Conservation (phyloP, 2,113 vertebrate genomes). For the Podiceps cristatus region DNA sequence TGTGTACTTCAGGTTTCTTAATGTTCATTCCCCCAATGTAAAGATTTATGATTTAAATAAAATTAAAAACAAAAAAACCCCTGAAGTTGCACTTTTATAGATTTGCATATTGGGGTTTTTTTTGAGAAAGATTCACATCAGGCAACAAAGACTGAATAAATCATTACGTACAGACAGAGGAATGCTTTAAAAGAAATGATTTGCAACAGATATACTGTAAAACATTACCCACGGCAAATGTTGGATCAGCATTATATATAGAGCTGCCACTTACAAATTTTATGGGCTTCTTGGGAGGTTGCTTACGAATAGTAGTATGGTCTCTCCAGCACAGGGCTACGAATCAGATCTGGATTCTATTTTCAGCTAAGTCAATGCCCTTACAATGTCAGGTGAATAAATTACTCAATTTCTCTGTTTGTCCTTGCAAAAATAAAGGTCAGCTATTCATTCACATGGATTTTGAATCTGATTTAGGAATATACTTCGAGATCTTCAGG, state of each 20-base stretch:
- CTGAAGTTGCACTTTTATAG: constrained; percentile 31
- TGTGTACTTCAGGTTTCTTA: constrained; percentile 15
- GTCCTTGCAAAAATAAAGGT: constrained; percentile 44
- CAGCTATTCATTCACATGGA: neutral
- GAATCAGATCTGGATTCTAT: constrained; percentile 26
- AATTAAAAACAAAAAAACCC: neutral
- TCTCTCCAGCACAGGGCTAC: neutral
- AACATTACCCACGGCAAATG: constrained; percentile 53
- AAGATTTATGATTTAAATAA: constrained; percentile 53
- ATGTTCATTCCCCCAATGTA: neutral
- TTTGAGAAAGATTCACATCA: neutral
- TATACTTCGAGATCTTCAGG: neutral
- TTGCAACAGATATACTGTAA: constrained; percentile 63
- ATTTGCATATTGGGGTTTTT: constrained; percentile 38
- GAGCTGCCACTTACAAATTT: constrained; percentile 56
- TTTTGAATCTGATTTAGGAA: constrained; percentile 9
- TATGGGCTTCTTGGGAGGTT: constrained; percentile 66
- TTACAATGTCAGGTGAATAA: constrained; percentile 31
- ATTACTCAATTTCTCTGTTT: constrained; percentile 14
- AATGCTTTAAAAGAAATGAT: constrained; percentile 51
- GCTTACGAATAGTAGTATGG: neutral
- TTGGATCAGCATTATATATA: constrained; percentile 58
- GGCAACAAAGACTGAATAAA: constrained; percentile 62
- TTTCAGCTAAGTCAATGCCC: constrained; percentile 31
- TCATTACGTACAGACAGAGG: constrained; percentile 30